These are phyloP conservation scores for Agrotis exclamationis DNA, from an alignment of 2,888 invertebrate genomes.

Conservation along the genomic window DNA sequence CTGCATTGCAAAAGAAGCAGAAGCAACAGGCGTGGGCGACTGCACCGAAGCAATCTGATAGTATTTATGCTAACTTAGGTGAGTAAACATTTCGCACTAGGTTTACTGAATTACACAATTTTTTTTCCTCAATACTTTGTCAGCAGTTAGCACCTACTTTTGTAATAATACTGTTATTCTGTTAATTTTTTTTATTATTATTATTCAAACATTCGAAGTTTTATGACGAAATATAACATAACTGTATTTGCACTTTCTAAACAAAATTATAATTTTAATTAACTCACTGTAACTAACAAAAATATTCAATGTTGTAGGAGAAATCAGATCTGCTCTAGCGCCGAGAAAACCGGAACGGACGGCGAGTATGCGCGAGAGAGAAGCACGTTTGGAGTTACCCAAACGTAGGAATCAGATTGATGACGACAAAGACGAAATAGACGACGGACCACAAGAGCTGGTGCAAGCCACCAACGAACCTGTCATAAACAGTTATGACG, in stretches of 20 bases:
- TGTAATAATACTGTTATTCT: neutral
- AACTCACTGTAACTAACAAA: constrained; percentile 52
- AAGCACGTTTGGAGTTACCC: constrained; percentile 92
- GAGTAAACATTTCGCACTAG: constrained; percentile 74
- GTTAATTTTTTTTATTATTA: neutral
- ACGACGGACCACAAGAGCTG: constrained; percentile 84
- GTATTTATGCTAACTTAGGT: constrained; percentile 96
- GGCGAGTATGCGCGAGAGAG: constrained; percentile 96
- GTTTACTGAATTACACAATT: too few species aligned
- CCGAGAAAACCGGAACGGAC: constrained; percentile 96
- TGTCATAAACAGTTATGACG: constrained; percentile 88
- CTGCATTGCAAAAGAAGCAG: constrained; percentile 92
- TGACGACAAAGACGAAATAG: constrained; percentile 90
- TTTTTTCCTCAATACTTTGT: neutral
- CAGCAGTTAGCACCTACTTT: too few species aligned
- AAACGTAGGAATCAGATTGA: constrained; percentile 88
- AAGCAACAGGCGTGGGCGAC: constrained; percentile 87
- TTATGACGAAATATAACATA: constrained; percentile 16
- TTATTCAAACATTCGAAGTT: constrained; percentile 6
- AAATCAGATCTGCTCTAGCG: constrained; percentile 95
- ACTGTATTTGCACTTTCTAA: constrained; percentile 29
- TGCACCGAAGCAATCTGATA: constrained; percentile 85
- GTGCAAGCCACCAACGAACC: constrained; percentile 88
- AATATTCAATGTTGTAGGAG: constrained; percentile 90
- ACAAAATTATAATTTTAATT: constrained; percentile 42